Base-by-base conservation (phyloP, 2,888 invertebrate genomes). In the Cantharis lateralis region DNA sequence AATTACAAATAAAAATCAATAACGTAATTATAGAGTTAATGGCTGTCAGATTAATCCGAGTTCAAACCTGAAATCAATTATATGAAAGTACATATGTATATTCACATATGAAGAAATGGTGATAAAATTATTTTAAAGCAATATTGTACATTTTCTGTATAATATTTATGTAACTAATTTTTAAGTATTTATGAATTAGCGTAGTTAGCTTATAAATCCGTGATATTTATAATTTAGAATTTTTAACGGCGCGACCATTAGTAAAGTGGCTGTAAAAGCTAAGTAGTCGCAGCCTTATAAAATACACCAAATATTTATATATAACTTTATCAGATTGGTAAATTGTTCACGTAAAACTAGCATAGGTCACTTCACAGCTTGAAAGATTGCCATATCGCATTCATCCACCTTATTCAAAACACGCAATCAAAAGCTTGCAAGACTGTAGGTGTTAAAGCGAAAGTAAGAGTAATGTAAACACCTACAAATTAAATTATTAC, bases 231-330 rank as follows among this genome's bases (percentile, higher is more conserved):
- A 71, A 74, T 76, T 76, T 76, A 76, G 71, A 20, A 71, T 20
- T 20, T 20, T 71, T 63, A 63, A 74, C 76, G 78, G 78, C 78
- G 75, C 76, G 78, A 78, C 78, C 74, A 72, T 72, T 73, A 75
- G 70, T 74, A 71, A 78, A 75, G 70, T 75, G 77, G 75, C 77
- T 78, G 72, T 78, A 75, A 78, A 79, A 80, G 80, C 81, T 81
- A 81, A 79, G 81, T 84, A 84, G 85, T 85, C 85, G 84, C 85
- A 83, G 86, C 85, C 85, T 86, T 86, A 85, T 83, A 81, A 81
- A 82, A 85, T 86, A 85, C 86, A 86, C 86, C 86, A 86, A 86
- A 84, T 80, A 80, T 80, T 79, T 81, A 80, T 80, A 79, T 79
- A 79, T 80, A 73, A 68, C 78, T 77, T 78, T 82, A 82, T 81